Percentiles rank a stretch among this genome's conserved stretches.
Evolutionary conservation across 2,113 vertebrate species (phyloP).

Genomic region (human (Homo sapiens)): GRCh38 chr11:122596501-122597000

Average conservation of each 20-base stretch:
- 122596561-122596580: neutral
- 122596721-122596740: neutral
- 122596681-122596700: neutral
- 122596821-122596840: neutral
- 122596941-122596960: neutral
- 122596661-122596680: neutral
- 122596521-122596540: too few relatives aligned
- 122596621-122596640: neutral
- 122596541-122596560: too few relatives aligned
- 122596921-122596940: neutral
- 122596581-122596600: neutral
- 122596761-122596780: neutral
- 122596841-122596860: neutral
- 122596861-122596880: neutral
- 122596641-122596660: neutral
- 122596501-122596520: too few relatives aligned
- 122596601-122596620: neutral
- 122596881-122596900: neutral
- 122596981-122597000: neutral
- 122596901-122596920: neutral
- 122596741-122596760: neutral
- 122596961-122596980: neutral
- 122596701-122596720: neutral
- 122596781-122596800: neutral
- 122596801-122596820: neutral